Evolutionary conservation across 2,888 invertebrate genomes (phyloP).

Genomic region (Miltochrista miniata): DNA sequence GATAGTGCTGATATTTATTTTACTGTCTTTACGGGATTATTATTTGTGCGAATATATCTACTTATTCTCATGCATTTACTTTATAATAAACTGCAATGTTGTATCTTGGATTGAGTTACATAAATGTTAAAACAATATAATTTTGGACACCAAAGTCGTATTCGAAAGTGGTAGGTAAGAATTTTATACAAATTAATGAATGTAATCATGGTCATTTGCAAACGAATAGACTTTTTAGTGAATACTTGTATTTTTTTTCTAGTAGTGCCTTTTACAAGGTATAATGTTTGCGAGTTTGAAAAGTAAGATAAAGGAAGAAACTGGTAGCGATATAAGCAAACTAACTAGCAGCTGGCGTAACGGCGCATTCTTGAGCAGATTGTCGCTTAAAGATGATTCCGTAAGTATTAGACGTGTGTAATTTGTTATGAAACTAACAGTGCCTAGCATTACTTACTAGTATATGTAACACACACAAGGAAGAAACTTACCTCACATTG

Average conservation of each 20-base stretch:
- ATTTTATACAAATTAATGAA: conserved; percentile 33
- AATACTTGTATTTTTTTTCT: conserved; percentile 28
- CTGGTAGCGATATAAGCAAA: conserved; percentile 89
- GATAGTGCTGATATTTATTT: conserved; percentile 15
- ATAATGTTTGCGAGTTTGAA: conserved; percentile 94
- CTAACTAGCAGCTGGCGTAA: conserved; percentile 76
- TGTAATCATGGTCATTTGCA: conserved; percentile 51
- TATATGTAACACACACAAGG: too few species aligned
- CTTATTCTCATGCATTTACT: conserved; percentile 7
- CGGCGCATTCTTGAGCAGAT: conserved; percentile 78
- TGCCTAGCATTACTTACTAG: background rate
- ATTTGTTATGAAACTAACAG: too few species aligned
- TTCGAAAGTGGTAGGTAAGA: conserved; percentile 35
- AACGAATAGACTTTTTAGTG: conserved; percentile 26
- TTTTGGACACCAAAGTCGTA: conserved; percentile 13
- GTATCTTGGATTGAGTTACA: conserved; percentile 4
- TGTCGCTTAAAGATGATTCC: conserved; percentile 77
- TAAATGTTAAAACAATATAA: conserved; percentile 1
- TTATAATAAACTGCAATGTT: conserved; percentile 21
- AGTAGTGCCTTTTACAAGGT: conserved; percentile 27
- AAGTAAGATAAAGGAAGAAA: conserved; percentile 95
- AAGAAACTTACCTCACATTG: too few species aligned
- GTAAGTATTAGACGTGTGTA: conserved; percentile 45
- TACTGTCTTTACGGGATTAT: too few species aligned
- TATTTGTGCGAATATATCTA: conserved; percentile 27